Conservation (phyloP, 1,140 invertebrate genomes). For the Sitophilus oryzae region DNA sequence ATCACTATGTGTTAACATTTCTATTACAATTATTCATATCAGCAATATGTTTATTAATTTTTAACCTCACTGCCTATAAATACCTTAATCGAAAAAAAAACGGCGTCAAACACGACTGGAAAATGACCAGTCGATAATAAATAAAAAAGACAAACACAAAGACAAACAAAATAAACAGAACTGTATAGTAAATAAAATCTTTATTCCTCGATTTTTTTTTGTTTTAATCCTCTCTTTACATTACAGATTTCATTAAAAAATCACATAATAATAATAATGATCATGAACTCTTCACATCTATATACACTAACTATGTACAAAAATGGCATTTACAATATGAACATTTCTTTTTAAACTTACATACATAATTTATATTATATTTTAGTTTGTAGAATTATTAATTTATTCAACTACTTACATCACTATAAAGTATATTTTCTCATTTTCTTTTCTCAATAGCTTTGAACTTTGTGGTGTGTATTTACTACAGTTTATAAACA, state of each 20-base stretch:
- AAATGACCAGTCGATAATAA: too few relatives aligned
- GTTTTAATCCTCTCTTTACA: too few relatives aligned
- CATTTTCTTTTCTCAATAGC: background rate
- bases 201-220: constrained; percentile 25
- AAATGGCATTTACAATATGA: constrained; percentile 6
- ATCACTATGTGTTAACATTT: too few relatives aligned
- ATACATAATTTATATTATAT: too few relatives aligned
- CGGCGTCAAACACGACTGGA: too few relatives aligned
- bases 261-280: constrained; percentile 37
- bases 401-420: too few relatives aligned
- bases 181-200: constrained; percentile 38
- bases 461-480: background rate
- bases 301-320: constrained; percentile 42
- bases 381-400: background rate
- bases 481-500: background rate
- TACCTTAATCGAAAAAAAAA: too few relatives aligned
- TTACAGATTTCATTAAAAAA: constrained; percentile 22
- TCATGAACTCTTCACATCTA: constrained; percentile 32
- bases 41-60: background rate
- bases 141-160: too few relatives aligned
- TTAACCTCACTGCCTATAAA: too few relatives aligned
- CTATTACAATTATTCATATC: background rate
- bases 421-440: too few relatives aligned
- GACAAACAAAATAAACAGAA: too few relatives aligned
- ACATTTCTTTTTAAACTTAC: too few relatives aligned